Evolutionary conservation across 2,113 vertebrate genomes (phyloP).

Genomic region (Myodes glareolus): DNA sequence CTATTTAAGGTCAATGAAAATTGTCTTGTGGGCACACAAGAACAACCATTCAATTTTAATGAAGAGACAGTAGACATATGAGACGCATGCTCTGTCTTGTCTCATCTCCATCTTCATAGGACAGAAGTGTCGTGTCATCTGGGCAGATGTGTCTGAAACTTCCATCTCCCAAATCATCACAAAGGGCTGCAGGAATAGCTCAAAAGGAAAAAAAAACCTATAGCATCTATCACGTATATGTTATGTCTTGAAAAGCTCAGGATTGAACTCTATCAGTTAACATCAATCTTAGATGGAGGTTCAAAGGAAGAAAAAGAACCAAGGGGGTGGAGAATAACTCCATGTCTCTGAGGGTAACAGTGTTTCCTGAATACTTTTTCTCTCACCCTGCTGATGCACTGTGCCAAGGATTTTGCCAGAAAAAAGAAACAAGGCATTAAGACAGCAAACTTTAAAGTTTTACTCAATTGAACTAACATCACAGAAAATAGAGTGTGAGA

Average conservation of each 20-base stretch:
- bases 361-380: background rate
- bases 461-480: background rate
- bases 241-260: background rate
- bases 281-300: background rate
- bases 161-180: background rate
- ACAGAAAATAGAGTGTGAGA: background rate
- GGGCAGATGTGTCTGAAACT: background rate
- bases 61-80: background rate
- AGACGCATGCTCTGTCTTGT: background rate
- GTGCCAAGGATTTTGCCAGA: background rate
- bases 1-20: slow-evolving; percentile 13
- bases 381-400: background rate
- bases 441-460: background rate
- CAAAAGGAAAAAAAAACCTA: background rate
- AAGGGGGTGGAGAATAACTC: no score
- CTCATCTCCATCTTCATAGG: background rate
- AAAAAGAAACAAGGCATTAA: background rate
- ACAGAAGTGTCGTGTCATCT: background rate
- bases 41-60: background rate
- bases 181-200: background rate
- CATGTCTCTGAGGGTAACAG: background rate
- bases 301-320: background rate
- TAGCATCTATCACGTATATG: background rate
- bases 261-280: background rate
- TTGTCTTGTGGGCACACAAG: background rate